Base-by-base conservation (phyloP, 2,888 invertebrate genomes). In the Rhaphigaster nebulosa region DNA sequence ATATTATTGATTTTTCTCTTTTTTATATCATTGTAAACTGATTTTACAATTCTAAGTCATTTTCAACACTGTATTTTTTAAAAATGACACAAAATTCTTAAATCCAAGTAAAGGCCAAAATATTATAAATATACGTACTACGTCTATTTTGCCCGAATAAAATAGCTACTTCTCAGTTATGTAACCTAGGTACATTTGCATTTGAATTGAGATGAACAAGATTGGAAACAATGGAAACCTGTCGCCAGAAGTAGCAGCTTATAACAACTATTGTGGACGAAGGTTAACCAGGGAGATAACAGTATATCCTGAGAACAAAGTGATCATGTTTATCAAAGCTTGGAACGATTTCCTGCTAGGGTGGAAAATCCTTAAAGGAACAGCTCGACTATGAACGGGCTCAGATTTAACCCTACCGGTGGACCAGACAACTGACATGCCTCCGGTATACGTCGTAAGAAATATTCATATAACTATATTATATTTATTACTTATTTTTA, bases 261-360 rank as follows among this genome's bases (percentile, higher is more conserved):
- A 84, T 84, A 45, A 84, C n/a, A n/a, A 45, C 84, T 84, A 84
- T 84, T 84, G 84, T 45, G n/a, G 45, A n/a, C 45, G 26, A 84
- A 84, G 45, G 84, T 50, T 50, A 84, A 41, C 84, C 26, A 45
- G 15, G 45, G 26, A 84, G 84, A 84, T 84, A 84, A 84, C 12
- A 84, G 45, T 26, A 3, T 45, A 45, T 45, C 13, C 26, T 76
- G 84, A 84, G 84, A 50, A 84, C 84, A 84, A 84, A 84, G 84
- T n/a, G 84, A 84, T 84, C 84, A 50, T 84, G 84, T 84, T 84
- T 84, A 84, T 84, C 84, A 45, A 84, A 84, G 84, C 84, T 84
- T 84, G 84, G 45, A 84, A 84, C 84, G 84, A 84, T 84, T 84
- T 84, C 15, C 84, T n/a, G n/a, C 13, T n/a, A 23, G 84, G 84